These are phyloP conservation scores for human (Homo sapiens) DNA, from an alignment of 2,113 vertebrate genomes.

Conservation along the genomic window DNA sequence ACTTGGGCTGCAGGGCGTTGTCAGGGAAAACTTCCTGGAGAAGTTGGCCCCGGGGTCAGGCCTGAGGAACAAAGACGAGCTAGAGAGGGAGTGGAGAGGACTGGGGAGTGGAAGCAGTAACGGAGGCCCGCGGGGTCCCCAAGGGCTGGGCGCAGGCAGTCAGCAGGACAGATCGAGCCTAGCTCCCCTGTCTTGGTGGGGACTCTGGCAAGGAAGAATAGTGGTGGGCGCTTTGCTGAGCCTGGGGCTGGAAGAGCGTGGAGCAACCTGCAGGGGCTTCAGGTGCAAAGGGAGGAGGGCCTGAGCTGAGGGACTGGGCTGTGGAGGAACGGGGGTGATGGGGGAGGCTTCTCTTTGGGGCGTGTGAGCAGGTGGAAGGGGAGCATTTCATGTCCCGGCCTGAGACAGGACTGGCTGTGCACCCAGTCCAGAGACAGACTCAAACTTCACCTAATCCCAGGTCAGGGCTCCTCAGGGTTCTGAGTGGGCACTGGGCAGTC, in stretches of 20 bases:
- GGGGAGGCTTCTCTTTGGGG: neutral
- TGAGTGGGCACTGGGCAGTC: neutral
- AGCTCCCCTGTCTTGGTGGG: neutral
- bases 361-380: neutral
- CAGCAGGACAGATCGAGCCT: neutral
- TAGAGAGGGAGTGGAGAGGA: neutral
- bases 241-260: neutral
- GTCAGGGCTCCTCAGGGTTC: neutral
- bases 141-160: rapidly evolving
- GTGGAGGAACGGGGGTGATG: rapidly evolving
- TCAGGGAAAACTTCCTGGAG: neutral
- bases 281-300: neutral
- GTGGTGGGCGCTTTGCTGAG: neutral
- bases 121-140: neutral
- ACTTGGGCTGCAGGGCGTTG: neutral
- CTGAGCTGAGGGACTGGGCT: neutral
- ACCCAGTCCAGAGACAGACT: neutral
- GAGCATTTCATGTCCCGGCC: rapidly evolving
- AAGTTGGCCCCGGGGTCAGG: neutral
- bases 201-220: neutral
- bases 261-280: neutral
- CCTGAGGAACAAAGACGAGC: neutral
- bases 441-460: neutral
- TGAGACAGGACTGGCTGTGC: neutral
- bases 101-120: neutral